phyloP scores from a whole-genome alignment of 2,888 invertebrate species.

The Folsomia candida region DNA sequence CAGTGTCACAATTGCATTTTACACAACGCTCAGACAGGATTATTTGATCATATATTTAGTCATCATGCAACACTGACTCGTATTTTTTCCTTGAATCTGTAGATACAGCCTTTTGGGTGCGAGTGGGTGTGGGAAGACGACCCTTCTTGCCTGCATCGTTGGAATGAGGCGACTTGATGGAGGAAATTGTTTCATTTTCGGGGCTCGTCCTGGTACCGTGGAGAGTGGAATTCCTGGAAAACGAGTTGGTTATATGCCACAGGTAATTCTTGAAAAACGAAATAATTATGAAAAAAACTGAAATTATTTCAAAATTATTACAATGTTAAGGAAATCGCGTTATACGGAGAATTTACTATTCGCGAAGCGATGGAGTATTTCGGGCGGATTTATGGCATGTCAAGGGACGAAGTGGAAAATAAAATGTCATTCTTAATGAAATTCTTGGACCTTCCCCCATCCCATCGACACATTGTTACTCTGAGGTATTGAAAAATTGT shows the following conservation, averaged over 20 bases:
- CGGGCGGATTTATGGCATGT: constrained; percentile 93
- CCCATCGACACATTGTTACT: constrained; percentile 75
- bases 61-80: too few species aligned
- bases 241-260: constrained; percentile 96
- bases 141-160: constrained; percentile 85
- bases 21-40: too few species aligned
- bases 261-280: constrained; percentile 61
- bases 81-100: too few species aligned
- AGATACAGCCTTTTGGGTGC: constrained; percentile 93
- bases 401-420: constrained; percentile 73
- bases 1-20: too few species aligned
- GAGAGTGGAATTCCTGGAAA: constrained; percentile 89
- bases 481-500: constrained; percentile 60
- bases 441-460: constrained; percentile 85
- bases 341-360: constrained; percentile 89
- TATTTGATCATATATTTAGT: too few species aligned
- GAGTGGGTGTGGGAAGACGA: constrained; percentile 87
- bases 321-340: constrained; percentile 69
- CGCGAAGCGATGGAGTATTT: constrained; percentile 95
- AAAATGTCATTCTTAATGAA: constrained; percentile 81
- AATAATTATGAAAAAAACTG: not conserved
- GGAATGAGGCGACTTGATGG: constrained; percentile 80
- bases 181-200: constrained; percentile 86
- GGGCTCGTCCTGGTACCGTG: constrained; percentile 81
- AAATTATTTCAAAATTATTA: not conserved